phyloP scores from a whole-genome alignment of 2,888 invertebrate genomes.

The Calliphora vomitoria region DNA sequence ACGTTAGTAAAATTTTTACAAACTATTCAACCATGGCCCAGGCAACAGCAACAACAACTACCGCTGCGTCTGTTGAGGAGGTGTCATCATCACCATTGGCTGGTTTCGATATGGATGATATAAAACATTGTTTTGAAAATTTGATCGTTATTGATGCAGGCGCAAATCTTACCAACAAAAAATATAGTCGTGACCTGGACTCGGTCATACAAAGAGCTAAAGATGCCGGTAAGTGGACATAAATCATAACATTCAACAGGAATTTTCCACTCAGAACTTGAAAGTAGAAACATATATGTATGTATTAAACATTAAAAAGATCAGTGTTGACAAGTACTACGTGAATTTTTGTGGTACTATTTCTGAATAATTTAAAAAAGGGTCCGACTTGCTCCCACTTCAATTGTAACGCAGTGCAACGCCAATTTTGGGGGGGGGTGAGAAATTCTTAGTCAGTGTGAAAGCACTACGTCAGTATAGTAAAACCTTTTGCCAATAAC shows the following conservation, averaged over 20 bases:
- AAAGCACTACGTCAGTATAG: no score
- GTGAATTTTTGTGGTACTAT: not conserved
- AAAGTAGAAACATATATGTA: not conserved
- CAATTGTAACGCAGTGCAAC: no score
- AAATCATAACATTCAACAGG: not conserved
- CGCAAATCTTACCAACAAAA: constrained; percentile 96
- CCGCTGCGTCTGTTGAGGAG: constrained; percentile 61
- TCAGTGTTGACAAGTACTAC: not conserved
- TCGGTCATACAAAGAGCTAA: constrained; percentile 95
- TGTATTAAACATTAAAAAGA: not conserved
- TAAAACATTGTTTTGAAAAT: constrained; percentile 95
- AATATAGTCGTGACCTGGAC: constrained; percentile 96
- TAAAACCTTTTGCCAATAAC: no score
- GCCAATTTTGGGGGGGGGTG: no score
- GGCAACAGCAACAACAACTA: constrained; percentile 55
- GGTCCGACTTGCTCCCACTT: no score
- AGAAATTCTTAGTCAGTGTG: no score
- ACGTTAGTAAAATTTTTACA: constrained; percentile 44
- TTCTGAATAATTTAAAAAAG: not conserved
- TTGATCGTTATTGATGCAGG: constrained; percentile 96
- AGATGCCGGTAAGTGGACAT: constrained; percentile 90
- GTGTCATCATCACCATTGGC: constrained; percentile 69
- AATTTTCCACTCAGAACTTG: constrained; percentile 1
- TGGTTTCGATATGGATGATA: constrained; percentile 82
- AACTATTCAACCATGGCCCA: constrained; percentile 69